phyloP scores from a whole-genome alignment of 2,888 invertebrate genomes.

The Apamea sordens region DNA sequence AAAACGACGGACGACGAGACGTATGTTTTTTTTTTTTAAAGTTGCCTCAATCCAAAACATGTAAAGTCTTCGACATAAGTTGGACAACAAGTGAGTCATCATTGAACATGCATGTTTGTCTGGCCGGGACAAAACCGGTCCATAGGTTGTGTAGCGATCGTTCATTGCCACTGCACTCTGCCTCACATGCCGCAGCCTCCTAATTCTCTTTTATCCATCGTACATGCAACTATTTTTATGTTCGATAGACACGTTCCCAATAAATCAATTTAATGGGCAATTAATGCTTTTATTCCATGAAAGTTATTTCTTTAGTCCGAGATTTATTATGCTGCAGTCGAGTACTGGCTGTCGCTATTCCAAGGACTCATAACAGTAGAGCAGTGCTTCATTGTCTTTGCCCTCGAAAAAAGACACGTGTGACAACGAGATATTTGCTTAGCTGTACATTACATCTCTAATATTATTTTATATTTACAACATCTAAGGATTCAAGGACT shows the following conservation, averaged over 20 bases:
- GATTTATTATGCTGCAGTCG: background rate
- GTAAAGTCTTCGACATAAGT: slow-evolving; percentile 20
- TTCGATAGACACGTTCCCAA: slow-evolving; percentile 21
- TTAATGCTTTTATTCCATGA: slow-evolving; percentile 11
- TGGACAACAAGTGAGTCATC: slow-evolving; percentile 70
- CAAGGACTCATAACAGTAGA: slow-evolving; percentile 4
- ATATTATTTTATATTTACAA: no score
- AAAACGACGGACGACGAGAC: background rate
- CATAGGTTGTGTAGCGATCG: slow-evolving; percentile 63
- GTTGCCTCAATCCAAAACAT: slow-evolving; percentile 18
- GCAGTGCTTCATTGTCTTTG: slow-evolving; percentile 12
- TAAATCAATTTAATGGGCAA: slow-evolving; percentile 14
- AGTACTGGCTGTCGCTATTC: slow-evolving; percentile 3
- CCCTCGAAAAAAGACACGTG: slow-evolving; percentile 16
- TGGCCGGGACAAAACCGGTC: slow-evolving; percentile 72
- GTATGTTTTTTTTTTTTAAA: background rate
- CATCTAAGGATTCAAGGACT: no score
- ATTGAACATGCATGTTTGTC: slow-evolving; percentile 65
- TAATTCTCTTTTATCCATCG: slow-evolving; percentile 35
- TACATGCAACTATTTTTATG: slow-evolving; percentile 16
- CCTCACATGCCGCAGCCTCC: slow-evolving; percentile 29
- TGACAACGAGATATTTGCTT: slow-evolving; percentile 1
- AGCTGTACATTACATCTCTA: background rate
- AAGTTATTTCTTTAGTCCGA: slow-evolving; percentile 13
- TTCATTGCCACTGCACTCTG: slow-evolving; percentile 73